Base-by-base conservation (phyloP, 2,113 vertebrate species). In the Scalopus aquaticus region DNA sequence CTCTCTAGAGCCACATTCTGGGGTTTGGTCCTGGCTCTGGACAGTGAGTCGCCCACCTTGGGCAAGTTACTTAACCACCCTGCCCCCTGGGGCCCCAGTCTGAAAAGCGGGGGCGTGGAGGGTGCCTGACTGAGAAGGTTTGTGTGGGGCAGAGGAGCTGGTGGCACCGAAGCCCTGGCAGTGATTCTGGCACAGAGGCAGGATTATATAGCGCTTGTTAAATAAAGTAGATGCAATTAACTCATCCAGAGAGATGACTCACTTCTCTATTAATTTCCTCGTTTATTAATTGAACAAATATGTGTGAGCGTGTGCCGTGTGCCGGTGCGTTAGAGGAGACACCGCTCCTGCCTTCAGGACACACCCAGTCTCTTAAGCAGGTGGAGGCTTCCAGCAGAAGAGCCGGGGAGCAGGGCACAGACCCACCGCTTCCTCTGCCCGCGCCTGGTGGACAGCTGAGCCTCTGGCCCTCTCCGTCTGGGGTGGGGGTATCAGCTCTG, bases 221-320 rank as follows among this genome's bases (percentile, higher is more conserved):
- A 90, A 80, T 80, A 88, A 83, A 97, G 78, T 0, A 82, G 51
- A 82, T 4, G 15, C 69, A 78, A 85, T 79, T 82, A 74, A 65
- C 54, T 58, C 54, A 79, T 76, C 77, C 83, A 80, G 58, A 65
- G 60, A 32, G 37, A 89, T 79, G 79, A 91, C 13, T 93, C 65
- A 73, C 51, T 32, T 56, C 39, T 67, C 67, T 78, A 28, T 60
- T 88, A 64, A 87, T 76, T 74, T 87, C 44, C 56, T 89, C 65
- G 15, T 62, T 88, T 95, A 78, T 95, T 82, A 73, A 91, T 39
- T 39, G 81, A 92, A 58, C 46, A 81, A 54, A 62, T 70, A 62
- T 44, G 54, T 35, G 6, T 19, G 30, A 37, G 10, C 12, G 32
- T 24, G 39, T 24, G 0, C 5, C 9, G n/a, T 28, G 42, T 44